phyloP scores from a whole-genome alignment of 2,797 vertebrate genomes.

The Silurus aristotelis region DNA sequence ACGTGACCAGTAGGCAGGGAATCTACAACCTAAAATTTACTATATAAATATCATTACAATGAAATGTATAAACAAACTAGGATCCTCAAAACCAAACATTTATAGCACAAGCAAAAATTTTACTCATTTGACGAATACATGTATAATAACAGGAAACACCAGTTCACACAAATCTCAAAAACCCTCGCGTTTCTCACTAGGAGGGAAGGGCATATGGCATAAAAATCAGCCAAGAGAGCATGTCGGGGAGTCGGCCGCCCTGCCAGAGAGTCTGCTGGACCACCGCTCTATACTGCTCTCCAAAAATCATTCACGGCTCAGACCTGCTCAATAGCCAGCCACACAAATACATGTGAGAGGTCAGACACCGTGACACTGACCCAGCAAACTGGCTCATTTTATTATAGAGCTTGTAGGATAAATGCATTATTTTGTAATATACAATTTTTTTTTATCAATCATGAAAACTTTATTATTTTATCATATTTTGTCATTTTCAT shows the following conservation, averaged over 20 bases:
- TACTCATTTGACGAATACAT: background rate
- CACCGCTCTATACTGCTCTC: conserved; percentile 37
- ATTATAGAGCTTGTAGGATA: background rate
- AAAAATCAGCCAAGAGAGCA: conserved; percentile 69
- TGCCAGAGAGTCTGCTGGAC: conserved; percentile 55
- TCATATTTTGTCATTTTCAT: background rate
- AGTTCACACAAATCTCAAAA: conserved; percentile 36
- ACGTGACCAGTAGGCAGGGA: background rate
- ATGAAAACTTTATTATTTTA: background rate
- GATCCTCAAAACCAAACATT: background rate
- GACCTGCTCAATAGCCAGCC: conserved; percentile 26
- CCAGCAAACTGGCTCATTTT: background rate
- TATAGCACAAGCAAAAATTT: background rate
- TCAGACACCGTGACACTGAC: conserved; percentile 24
- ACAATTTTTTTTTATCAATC: background rate
- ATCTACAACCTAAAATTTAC: background rate
- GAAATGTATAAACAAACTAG: too few relatives aligned
- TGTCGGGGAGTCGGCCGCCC: conserved; percentile 49
- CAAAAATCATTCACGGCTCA: conserved; percentile 53
- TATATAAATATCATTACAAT: background rate
- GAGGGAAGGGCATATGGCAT: conserved; percentile 74
- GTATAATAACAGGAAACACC: conserved; percentile 15
- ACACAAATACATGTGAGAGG: conserved; percentile 21
- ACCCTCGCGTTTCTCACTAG: conserved; percentile 72
- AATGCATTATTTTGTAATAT: background rate